Evolutionary conservation across 2,797 vertebrate species (phyloP), one percentile per base, ranked within the genome.

Genomic region (Hapalemur alaotrensis): DNA sequence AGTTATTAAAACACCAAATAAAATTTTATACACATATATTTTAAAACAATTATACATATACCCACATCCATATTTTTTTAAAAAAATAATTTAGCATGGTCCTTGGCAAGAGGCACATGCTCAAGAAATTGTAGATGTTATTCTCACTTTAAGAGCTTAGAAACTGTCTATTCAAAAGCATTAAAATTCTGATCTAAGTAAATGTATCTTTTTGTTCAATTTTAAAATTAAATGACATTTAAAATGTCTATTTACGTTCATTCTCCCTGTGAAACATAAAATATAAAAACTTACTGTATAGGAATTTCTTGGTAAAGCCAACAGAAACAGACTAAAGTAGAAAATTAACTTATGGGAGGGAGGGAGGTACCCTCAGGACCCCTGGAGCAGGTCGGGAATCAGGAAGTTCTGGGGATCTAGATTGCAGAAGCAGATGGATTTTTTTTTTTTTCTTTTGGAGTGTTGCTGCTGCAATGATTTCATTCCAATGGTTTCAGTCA

Each of bases 191-290:
- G 2, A 91, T 91, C n/a, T 93, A 76, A 95, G 54, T 72, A 91
- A 88, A 78, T 59, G 7, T 52, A 73, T 86, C 61, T 89, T 96
- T 86, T 75, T 76, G 4, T 79, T 89, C 59, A 89, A 72, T 69
- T 84, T 92, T 70, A 85, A 93, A 95, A 63, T 35, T 78, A 92
- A 82, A 32, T 93, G 57, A 52, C 12, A 78, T 81, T 90, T 89
- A 30, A 93, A 92, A 80, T 86, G 22, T 85, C 57, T 67, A 20
- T 41, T 89, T 94, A 79, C 54, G 59, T 70, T 95, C 48, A 80
- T 81, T 75, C 43, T 61, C 30, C 46, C 30, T 69, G 28, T 92
- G 46, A 81, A 92, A 96, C 14, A 67, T 50, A 91, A 91, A 95
- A 81, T 25, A 63, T 5, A 76, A 89, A 95, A 83, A 7, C 28